Conservation (phyloP, 2,888 invertebrate species). For the Eristalis tenax region DNA sequence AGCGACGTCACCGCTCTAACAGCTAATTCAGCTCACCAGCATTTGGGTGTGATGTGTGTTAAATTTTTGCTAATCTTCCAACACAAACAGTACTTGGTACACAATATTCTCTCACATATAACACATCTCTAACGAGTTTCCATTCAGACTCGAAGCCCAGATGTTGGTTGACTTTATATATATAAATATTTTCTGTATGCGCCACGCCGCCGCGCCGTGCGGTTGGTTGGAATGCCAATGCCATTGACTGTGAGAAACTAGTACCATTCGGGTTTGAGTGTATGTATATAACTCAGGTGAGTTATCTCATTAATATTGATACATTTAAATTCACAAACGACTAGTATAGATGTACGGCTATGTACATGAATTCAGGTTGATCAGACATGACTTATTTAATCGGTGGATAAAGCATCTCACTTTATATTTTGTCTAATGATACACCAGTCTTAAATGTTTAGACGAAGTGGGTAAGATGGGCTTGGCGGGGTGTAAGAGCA, state of each 20-base stretch:
- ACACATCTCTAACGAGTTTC: not conserved
- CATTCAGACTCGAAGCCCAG: not conserved
- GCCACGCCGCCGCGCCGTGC: not conserved
- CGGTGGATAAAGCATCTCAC: no score
- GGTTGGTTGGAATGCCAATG: slow-evolving; percentile 29
- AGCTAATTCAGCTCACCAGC: not conserved
- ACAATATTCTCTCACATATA: not conserved
- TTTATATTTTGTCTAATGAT: no score
- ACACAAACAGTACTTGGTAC: not conserved
- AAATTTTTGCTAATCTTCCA: not conserved
- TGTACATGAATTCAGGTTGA: not conserved
- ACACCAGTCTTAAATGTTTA: no score
- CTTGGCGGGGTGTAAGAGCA: no score
- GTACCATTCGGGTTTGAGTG: not conserved
- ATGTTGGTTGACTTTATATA: not conserved
- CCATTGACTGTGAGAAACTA: slow-evolving; percentile 21
- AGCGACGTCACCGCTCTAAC: not conserved
- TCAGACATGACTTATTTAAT: no score
- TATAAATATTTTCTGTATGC: not conserved
- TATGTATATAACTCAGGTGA: not conserved
- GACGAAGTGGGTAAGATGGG: no score
- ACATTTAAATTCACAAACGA: not conserved
- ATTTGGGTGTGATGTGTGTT: not conserved
- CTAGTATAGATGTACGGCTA: not conserved
- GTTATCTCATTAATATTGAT: slow-evolving; percentile 19